Conservation (phyloP, 23 tunicate species). For the Ciona savignyi region DNA sequence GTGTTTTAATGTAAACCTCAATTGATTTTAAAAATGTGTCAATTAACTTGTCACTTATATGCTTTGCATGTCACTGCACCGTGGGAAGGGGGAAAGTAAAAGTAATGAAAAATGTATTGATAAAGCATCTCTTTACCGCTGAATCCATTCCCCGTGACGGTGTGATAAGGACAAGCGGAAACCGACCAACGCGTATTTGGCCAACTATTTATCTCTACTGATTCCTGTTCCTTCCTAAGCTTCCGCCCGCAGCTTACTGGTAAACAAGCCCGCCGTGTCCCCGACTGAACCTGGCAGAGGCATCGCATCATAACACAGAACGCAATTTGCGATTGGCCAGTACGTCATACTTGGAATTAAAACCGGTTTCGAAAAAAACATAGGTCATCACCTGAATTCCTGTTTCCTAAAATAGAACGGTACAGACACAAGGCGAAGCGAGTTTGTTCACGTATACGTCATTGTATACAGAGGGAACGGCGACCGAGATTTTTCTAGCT, state of each 20-base stretch:
- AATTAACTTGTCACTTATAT: no score
- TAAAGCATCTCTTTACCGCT: not conserved
- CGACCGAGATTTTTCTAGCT: not conserved
- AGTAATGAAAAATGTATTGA: no score
- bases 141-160: not conserved
- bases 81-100: no score
- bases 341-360: no score
- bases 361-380: no score
- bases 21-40: no score
- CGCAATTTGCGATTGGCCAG: no score
- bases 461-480: not conserved
- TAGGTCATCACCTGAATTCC: no score
- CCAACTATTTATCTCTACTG: not conserved
- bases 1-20: no score
- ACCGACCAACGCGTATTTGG: slow-evolving; percentile 1
- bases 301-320: no score
- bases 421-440: not conserved
- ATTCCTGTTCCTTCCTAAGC: not conserved
- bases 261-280: not conserved
- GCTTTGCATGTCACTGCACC: no score
- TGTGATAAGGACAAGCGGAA: not conserved
- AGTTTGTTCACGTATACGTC: not conserved
- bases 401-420: not conserved
- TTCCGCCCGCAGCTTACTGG: slow-evolving; percentile 1
- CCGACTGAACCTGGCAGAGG: not conserved